Percentiles rank a stretch among this genome's conserved stretches.
These are phyloP conservation scores for Potorous gilbertii DNA, from an alignment of 2,797 vertebrate genomes.

Conservation along the genomic window DNA sequence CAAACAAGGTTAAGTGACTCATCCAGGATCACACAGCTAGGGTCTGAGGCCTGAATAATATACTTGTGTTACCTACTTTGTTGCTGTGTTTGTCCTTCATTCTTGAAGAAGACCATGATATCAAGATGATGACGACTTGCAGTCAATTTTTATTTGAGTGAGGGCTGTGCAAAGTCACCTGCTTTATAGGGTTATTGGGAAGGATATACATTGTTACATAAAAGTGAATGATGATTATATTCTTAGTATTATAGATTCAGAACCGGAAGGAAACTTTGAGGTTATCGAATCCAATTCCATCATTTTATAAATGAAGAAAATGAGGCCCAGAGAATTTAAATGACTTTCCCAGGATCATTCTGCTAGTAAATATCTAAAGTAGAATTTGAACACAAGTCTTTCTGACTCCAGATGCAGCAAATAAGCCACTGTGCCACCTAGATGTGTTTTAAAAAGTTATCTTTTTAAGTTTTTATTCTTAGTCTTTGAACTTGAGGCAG, in stretches of 20 bases:
- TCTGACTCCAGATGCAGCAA: neutral
- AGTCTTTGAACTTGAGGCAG: neutral
- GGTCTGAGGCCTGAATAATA: too few relatives aligned
- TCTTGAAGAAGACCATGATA: too few relatives aligned
- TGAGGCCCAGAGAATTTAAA: neutral
- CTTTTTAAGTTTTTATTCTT: neutral
- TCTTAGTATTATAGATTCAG: neutral
- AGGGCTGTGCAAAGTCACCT: too few relatives aligned
- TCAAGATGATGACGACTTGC: too few relatives aligned
- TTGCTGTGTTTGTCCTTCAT: too few relatives aligned
- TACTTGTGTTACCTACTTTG: too few relatives aligned
- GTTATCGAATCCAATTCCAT: neutral
- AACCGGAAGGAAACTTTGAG: neutral
- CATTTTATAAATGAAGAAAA: neutral
- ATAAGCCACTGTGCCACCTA: neutral
- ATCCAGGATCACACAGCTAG: too few relatives aligned
- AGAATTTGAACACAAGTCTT: neutral
- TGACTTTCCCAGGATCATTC: neutral
- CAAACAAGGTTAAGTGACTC: too few relatives aligned
- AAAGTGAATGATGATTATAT: neutral
- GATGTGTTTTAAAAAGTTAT: neutral
- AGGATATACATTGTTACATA: neutral
- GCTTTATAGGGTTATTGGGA: neutral
- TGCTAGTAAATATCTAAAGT: neutral
- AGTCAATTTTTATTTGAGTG: too few relatives aligned